Percentiles rank a stretch among this genome's conserved stretches.
Evolutionary conservation across 2,797 vertebrate species (phyloP).

Genomic region (Hozukius guyotensis): DNA sequence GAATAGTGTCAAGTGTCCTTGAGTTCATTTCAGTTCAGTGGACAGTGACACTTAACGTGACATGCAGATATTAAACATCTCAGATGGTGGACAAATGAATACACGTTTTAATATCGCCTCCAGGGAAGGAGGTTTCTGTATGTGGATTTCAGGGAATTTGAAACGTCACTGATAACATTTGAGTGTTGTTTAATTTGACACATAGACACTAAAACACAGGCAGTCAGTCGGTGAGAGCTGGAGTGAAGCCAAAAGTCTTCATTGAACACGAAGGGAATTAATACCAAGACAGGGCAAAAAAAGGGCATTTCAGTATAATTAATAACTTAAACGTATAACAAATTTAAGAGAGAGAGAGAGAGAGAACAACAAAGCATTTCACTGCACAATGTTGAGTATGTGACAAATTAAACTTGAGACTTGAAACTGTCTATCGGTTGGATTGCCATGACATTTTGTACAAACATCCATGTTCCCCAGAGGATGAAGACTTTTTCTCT

Average conservation of each 20-base stretch:
- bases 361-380: too few relatives aligned
- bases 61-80: constrained; percentile 27
- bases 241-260: background rate
- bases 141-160: background rate
- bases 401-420: too few relatives aligned
- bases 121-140: background rate
- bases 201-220: background rate
- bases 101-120: background rate
- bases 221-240: background rate
- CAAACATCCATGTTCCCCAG: background rate
- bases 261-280: too few relatives aligned
- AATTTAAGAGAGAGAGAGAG: background rate
- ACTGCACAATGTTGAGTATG: too few relatives aligned
- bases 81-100: constrained; percentile 10
- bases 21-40: constrained; percentile 21
- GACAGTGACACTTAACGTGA: constrained; percentile 38
- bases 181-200: background rate
- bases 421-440: background rate
- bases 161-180: background rate
- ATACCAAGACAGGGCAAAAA: background rate
- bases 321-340: background rate
- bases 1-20: constrained; percentile 2
- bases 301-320: background rate
- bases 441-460: background rate
- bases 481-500: background rate